A percentile compares a stretch with the other conserved stretches of the same genome.
Conservation (phyloP, 1,140 invertebrate genomes). For the Oedothorax gibbosus region DNA sequence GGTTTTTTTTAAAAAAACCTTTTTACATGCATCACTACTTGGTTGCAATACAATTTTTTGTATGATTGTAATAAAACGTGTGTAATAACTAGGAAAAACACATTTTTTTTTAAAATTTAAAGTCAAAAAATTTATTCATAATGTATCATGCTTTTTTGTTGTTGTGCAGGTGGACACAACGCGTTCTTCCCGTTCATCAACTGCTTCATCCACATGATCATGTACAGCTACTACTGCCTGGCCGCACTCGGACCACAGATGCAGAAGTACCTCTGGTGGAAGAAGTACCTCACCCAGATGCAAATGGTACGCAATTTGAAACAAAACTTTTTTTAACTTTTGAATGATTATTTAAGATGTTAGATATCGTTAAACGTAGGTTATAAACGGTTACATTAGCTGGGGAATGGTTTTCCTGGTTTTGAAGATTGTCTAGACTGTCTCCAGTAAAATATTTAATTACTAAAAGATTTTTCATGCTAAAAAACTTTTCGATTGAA, state of each 20-base stretch:
- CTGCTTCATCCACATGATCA: slow-evolving; percentile 83
- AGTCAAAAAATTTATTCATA: background rate
- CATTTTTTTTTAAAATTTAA: too few relatives aligned
- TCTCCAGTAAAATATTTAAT: too few relatives aligned
- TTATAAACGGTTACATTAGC: too few relatives aligned
- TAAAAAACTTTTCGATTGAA: too few relatives aligned
- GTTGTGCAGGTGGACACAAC: slow-evolving; percentile 81
- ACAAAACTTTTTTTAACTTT: background rate
- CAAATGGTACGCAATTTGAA: slow-evolving; percentile 68
- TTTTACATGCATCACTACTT: too few relatives aligned
- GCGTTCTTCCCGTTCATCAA: slow-evolving; percentile 82
- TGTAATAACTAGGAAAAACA: too few relatives aligned
- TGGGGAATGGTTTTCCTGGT: too few relatives aligned
- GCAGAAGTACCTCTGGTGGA: slow-evolving; percentile 74
- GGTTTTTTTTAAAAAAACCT: too few relatives aligned
- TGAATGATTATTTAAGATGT: background rate
- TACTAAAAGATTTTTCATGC: too few relatives aligned
- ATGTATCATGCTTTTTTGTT: background rate
- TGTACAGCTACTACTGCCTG: slow-evolving; percentile 73
- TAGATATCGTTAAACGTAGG: background rate
- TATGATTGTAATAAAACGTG: too few relatives aligned
- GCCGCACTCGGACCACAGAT: slow-evolving; percentile 71
- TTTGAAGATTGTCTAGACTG: too few relatives aligned
- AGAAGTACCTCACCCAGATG: slow-evolving; percentile 72
- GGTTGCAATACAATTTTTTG: too few relatives aligned